These are phyloP conservation scores for Chaetorhynchus papuensis DNA, from an alignment of 2,113 vertebrate species.

Conservation along the genomic window DNA sequence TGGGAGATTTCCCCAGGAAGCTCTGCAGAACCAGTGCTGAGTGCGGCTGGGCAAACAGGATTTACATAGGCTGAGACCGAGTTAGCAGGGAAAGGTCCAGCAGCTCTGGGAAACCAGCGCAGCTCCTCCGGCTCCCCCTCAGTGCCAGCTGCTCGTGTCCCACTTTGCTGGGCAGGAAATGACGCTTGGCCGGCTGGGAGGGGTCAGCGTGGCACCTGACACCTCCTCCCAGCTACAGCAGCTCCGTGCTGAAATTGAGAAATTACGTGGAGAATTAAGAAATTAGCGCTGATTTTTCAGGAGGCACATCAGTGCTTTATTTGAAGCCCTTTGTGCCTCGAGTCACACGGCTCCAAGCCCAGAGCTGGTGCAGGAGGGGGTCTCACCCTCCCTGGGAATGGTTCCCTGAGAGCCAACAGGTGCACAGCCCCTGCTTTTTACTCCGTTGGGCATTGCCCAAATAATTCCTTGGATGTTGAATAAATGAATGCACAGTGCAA, in stretches of 20 bases:
- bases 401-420: rapidly evolving
- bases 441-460: rapidly evolving
- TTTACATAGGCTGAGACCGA: background rate
- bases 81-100: background rate
- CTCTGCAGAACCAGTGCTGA: background rate
- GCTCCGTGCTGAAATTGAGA: background rate
- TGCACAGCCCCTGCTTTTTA: rapidly evolving
- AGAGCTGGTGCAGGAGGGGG: rapidly evolving
- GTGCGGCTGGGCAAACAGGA: background rate
- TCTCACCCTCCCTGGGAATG: rapidly evolving
- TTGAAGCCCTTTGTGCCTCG: rapidly evolving
- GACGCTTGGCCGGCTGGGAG: background rate
- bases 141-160: background rate
- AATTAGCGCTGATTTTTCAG: background rate
- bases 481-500: rapidly evolving
- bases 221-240: background rate
- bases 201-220: background rate
- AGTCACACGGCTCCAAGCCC: background rate
- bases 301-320: background rate
- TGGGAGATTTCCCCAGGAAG: background rate
- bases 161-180: background rate
- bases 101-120: background rate
- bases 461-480: background rate
- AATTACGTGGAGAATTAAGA: background rate
- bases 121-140: background rate